A percentile compares a stretch with the other conserved stretches of the same genome.
phyloP scores from a whole-genome alignment of 2,113 vertebrate species.

The Eudyptes chrysolophus region DNA sequence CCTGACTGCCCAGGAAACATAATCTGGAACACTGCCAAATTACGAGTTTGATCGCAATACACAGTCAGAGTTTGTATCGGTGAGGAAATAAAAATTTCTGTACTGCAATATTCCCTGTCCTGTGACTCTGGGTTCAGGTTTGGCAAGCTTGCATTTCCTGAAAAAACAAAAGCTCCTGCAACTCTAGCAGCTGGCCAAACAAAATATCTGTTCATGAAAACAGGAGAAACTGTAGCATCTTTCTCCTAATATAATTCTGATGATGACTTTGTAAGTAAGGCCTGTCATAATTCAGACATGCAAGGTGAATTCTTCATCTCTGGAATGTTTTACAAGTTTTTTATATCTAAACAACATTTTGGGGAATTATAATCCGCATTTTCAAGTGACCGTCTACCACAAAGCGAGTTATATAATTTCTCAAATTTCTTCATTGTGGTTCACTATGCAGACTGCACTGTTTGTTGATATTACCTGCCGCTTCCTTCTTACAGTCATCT shows the following conservation, averaged over 20 bases:
- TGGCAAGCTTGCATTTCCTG: not conserved
- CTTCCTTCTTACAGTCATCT: not conserved
- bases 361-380: not conserved
- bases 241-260: not conserved
- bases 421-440: not conserved
- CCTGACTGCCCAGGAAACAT: not conserved
- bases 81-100: not conserved
- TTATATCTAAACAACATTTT: not conserved
- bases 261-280: not conserved
- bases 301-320: not conserved
- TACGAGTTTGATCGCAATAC: not conserved
- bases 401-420: not conserved
- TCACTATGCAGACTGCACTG: not conserved
- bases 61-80: not conserved
- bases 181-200: not conserved
- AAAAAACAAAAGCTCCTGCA: not conserved
- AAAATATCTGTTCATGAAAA: not conserved
- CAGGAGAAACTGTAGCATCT: not conserved
- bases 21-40: not conserved
- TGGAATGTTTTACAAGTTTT: not conserved
- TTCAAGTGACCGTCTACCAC: not conserved
- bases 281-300: not conserved
- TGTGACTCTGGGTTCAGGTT: not conserved
- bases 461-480: accelerated
- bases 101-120: not conserved